A percentile compares a stretch with the other conserved stretches of the same genome.
Evolutionary conservation across 2,888 invertebrate species (phyloP).

Genomic region (Tillus elongatus): DNA sequence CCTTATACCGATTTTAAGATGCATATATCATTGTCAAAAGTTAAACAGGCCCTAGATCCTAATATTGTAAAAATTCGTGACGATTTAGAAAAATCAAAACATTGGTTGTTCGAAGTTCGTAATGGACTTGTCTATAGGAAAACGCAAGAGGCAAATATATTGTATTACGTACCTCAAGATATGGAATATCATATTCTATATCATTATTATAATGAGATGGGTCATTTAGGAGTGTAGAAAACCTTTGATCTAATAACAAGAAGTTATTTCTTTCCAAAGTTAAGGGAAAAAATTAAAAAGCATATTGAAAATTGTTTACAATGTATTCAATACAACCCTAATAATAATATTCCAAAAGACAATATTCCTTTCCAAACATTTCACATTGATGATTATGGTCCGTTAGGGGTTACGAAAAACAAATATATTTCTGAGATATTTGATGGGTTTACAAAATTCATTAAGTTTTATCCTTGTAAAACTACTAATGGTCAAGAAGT

Average conservation of each 20-base stretch:
- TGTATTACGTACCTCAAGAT: conserved; percentile 21
- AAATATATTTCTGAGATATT: conserved; percentile 10
- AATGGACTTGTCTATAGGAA: conserved; percentile 23
- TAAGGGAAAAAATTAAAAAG: conserved; percentile 20
- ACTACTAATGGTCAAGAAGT: too few species aligned
- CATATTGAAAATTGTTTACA: conserved; percentile 26
- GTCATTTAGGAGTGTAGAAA: conserved; percentile 29
- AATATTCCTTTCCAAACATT: conserved; percentile 8
- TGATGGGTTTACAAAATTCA: conserved; percentile 16
- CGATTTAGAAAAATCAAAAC: conserved; percentile 17
- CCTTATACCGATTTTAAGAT: conserved; percentile 9
- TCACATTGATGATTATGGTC: conserved; percentile 12
- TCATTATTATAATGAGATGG: conserved; percentile 21
- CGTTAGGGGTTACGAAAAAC: conserved; percentile 6
- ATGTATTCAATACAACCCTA: conserved; percentile 23
- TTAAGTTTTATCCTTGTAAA: not conserved
- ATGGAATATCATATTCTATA: conserved; percentile 18
- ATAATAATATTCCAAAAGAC: conserved; percentile 10
- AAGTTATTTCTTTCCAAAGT: conserved; percentile 29
- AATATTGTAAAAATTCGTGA: conserved; percentile 19
- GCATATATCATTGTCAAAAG: conserved; percentile 8
- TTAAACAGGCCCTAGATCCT: conserved; percentile 20
- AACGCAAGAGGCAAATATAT: conserved; percentile 8
- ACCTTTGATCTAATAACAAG: conserved; percentile 21
- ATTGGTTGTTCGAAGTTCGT: conserved; percentile 18